Evolutionary conservation across 2,888 invertebrate species (phyloP).

Genomic region (Parapristionchus giblindavisi): DNA sequence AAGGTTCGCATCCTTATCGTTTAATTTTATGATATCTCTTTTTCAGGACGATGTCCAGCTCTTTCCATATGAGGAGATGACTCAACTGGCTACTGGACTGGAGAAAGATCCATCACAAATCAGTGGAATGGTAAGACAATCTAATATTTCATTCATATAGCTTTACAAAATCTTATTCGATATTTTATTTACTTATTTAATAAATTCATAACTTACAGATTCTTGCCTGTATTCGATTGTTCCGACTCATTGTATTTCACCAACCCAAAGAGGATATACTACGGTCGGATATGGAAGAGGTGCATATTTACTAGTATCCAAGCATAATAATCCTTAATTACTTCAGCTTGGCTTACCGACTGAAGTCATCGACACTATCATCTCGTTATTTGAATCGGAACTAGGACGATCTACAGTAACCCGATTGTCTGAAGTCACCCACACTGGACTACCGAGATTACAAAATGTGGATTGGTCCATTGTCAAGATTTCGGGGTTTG

Average conservation of each 20-base stretch:
- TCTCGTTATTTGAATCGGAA: conserved; percentile 1
- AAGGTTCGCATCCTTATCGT: not conserved
- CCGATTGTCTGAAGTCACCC: conserved; percentile 11
- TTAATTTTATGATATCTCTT: not conserved
- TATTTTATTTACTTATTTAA: not conserved
- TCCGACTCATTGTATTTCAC: conserved; percentile 8
- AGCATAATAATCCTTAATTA: not conserved
- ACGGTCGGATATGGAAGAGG: not conserved
- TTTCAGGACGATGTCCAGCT: not conserved
- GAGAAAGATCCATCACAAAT: not conserved
- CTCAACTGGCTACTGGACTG: conserved; percentile 1
- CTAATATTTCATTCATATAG: not conserved
- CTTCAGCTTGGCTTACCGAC: conserved; percentile 7
- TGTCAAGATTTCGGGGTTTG: no score
- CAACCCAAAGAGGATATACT: conserved; percentile 14
- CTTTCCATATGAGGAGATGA: conserved; percentile 2
- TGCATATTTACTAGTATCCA: not conserved
- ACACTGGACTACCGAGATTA: conserved; percentile 9
- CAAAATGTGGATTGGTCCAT: conserved; percentile 13
- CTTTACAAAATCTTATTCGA: not conserved
- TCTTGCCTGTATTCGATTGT: not conserved
- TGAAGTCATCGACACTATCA: not conserved
- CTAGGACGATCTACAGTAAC: conserved; percentile 9
- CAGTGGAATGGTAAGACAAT: not conserved
- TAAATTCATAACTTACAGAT: not conserved